Base-by-base conservation (phyloP, 37 sponge, comb jelly and placozoan genomes). In the Diacarnus erythraeanus region DNA sequence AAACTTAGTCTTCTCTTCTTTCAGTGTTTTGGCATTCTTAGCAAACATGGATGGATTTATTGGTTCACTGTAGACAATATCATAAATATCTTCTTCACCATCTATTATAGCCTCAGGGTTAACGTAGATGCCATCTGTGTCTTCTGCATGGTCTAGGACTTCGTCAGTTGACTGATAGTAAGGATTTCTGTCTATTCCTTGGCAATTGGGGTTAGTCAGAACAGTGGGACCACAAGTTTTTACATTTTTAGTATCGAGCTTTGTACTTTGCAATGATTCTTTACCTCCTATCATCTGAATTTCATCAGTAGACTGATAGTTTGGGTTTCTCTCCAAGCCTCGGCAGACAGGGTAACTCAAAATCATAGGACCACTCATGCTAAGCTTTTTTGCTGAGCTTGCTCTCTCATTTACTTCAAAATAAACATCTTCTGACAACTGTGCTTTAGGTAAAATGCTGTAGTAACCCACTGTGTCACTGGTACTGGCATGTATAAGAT, bases 1-100 rank as follows among this genome's bases (percentile, higher is more conserved):
- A 12, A 12, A 12, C 12, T 47, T 12, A 44, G 30, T 51, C 12
- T 47, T 12, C 12, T 47, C 12, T 12, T 47, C 51, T 47, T 47
- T n/a, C n/a, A n/a, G n/a, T 47, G 51, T 47, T 47, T 47, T 12
- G 6, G 51, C 51, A 12, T 47, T 15, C 12, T 47, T 47, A 47
- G 6, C 12, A 12, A 47, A 47, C 51, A 47, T 47, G 1, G 75
- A 64, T 29, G 86, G 86, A 2, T 61, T 3, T n/a, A 79, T 22
- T 2, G 80, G 57, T 35, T 79, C 81, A 68, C 57, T 74, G 74
- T 74, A 74, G n/a, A n/a, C n/a, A 26, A 57, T 25, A n/a, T 74
- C 74, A 30, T 54, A 74, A 3, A 74, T 56, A 15, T 74, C 31
- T 8, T 74, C 57, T 12, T 20, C 17, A 5, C 64, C 20, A 23